Base-by-base conservation (phyloP, 1,140 invertebrate species). In the Drosophila lacertosa region DNA sequence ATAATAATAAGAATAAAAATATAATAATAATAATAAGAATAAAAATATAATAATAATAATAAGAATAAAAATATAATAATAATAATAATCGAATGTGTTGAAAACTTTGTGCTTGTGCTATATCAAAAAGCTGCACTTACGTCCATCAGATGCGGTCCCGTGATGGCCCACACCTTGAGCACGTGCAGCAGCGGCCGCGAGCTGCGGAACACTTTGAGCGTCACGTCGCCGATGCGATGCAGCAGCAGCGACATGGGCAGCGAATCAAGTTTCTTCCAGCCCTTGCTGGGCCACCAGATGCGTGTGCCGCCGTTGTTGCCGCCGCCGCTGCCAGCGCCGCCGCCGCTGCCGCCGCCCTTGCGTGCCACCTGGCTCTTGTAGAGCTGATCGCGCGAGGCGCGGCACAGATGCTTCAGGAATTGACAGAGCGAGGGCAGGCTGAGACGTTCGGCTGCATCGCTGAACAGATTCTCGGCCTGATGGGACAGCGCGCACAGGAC, bases 91-190 rank as follows among this genome's bases (percentile, higher is more conserved):
- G n/a, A n/a, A n/a, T n/a, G n/a, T n/a, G n/a, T n/a, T n/a, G n/a
- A n/a, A n/a, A n/a, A n/a, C n/a, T n/a, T n/a, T n/a, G n/a, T n/a
- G n/a, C n/a, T n/a, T n/a, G n/a, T n/a, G n/a, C n/a, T n/a, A n/a
- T n/a, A n/a, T n/a, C n/a, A n/a, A n/a, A n/a, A 3, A 16, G n/a
- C 24, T 13, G 0, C 3, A 86, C 89, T 82, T 84, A 96, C 95
- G 93, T 98, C 97, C 95, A 98, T 97, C 64, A 98, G 95, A 92
- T 98, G 97, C 0, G 97, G 96, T 3, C 97, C 96, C 4, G 97
- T 95, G 2, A 97, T 95, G 57, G 96, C 96, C 97, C 97, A 98
- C 10, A 96, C 93, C 72, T 95, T 95, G 94, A 98, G 97, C 15
- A 97, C 94, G 84, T 98, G 97, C 44, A 98, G 94, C 20, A 98